Evolutionary conservation across 2,113 vertebrate genomes (phyloP).

Genomic region (Alligator mississippiensis): DNA sequence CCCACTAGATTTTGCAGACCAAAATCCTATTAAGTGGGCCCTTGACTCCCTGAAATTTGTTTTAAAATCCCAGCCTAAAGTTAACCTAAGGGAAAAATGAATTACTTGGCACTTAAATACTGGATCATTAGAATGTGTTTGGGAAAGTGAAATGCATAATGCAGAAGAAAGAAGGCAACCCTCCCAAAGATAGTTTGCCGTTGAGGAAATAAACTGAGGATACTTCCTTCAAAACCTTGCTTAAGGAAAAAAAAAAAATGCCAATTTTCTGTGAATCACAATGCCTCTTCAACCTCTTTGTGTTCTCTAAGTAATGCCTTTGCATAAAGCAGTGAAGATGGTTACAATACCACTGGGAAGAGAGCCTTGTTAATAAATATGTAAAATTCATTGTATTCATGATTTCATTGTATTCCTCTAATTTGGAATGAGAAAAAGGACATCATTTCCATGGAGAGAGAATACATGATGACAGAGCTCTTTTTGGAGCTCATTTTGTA

Average conservation of each 20-base stretch:
- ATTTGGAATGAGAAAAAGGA: slow-evolving; percentile 76
- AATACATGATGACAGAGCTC: slow-evolving; percentile 59
- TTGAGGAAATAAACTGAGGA: neutral
- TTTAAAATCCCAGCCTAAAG: neutral
- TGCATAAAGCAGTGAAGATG: slow-evolving; percentile 62
- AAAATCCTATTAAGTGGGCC: neutral
- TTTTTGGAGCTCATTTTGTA: slow-evolving; percentile 39
- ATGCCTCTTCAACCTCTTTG: neutral
- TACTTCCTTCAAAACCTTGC: neutral
- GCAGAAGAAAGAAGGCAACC: neutral
- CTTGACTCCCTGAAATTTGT: neutral
- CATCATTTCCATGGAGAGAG: slow-evolving; percentile 71
- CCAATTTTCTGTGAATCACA: neutral
- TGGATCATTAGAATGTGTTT: neutral
- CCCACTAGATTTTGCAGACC: neutral
- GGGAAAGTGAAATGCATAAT: neutral
- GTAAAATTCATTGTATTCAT: slow-evolving; percentile 67
- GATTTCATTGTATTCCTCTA: slow-evolving; percentile 73
- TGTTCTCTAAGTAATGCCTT: slow-evolving; percentile 29
- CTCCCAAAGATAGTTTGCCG: neutral
- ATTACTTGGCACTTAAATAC: neutral
- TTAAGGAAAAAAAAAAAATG: neutral
- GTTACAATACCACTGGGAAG: slow-evolving; percentile 76
- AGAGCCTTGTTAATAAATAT: slow-evolving; percentile 78
- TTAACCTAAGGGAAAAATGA: neutral